Conservation (phyloP, 2,888 invertebrate species). For the Therioaphis trifolii region DNA sequence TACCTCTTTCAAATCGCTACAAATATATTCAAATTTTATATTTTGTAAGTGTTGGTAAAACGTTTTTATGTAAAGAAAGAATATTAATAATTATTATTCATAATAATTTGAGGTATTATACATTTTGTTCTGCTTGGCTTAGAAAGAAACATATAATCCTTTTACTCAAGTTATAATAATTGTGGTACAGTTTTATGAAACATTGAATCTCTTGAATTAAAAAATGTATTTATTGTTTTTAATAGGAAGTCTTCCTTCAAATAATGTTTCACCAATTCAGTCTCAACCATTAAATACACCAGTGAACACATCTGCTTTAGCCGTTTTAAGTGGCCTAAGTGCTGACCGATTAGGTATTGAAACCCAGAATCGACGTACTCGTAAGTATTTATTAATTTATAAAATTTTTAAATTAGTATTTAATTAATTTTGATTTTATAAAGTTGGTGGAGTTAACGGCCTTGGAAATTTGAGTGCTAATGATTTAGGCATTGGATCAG, state of each 20-base stretch:
- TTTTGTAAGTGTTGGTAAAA: conserved; percentile 28
- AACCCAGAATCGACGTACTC: conserved; percentile 41
- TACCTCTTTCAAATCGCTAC: too few species aligned
- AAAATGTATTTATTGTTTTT: conserved; percentile 32
- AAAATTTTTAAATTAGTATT: conserved; percentile 1
- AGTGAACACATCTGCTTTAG: conserved; percentile 72
- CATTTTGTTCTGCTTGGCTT: too few species aligned
- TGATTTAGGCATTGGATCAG: conserved; percentile 57
- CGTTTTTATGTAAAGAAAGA: too few species aligned
- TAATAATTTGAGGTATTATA: too few species aligned
- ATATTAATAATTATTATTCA: too few species aligned
- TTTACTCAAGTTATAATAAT: too few species aligned
- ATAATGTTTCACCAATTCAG: conserved; percentile 67
- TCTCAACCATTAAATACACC: conserved; percentile 67
- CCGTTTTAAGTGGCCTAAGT: conserved; percentile 66
- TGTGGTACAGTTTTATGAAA: too few species aligned
- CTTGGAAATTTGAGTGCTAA: conserved; percentile 50
- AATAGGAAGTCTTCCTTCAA: conserved; percentile 67
- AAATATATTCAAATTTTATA: too few species aligned
- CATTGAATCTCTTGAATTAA: too few species aligned
- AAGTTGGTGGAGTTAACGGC: conserved; percentile 57
- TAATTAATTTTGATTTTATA: conserved; percentile 17
- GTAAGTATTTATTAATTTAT: conserved; percentile 36
- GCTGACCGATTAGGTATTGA: conserved; percentile 68
- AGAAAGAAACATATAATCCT: too few species aligned